Evolutionary conservation across 2,888 invertebrate genomes (phyloP), one percentile per base, ranked within the genome.

Genomic region (Oeneis ivallda): DNA sequence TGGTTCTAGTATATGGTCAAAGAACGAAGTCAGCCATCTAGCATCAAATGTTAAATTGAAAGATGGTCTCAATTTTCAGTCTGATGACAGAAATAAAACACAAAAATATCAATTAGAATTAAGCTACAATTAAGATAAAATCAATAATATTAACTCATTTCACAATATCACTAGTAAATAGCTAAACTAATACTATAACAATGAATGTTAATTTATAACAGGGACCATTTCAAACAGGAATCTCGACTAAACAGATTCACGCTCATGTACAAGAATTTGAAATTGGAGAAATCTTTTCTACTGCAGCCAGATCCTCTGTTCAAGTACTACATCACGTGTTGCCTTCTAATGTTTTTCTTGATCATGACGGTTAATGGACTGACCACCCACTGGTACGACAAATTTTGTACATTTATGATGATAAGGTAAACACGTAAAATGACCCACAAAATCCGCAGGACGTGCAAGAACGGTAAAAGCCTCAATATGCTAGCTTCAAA

Each of bases 231-330:
- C 70, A 92, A 92, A 71, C 92, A 93, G 72, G 93, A 83, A 85
- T 93, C 78, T 87, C 95, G 81, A 89, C 93, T 89, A 88, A 92
- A 89, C 71, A 77, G 84, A 69, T 80, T 86, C 54, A 86, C 93
- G 93, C 41, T 86, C 94, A 72, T 91, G 87, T 90, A 81, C 67
- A 86, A 86, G 70, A 78, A 84, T 64, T 75, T 93, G 88, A 72
- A 93, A 93, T 74, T 93, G 85, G 98, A 98, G 84, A 88, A 94
- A 73, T 93, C 94, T 4, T 98, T 96, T 81, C 85, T 96, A 58
- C 86, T 93, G 60, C 94, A 96, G 72, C 94, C 95, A 0, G 98
- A 98, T 87, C 95, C 96, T 0, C 93, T 98, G 71, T 96, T 97
- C 78, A 97, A 97, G 81, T 97, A 96, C 81, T 98, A 92, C 64